Evolutionary conservation across 2,797 vertebrate species (phyloP), one percentile per base, ranked within the genome.

Genomic region (Microctenopoma stevenorrisi): DNA sequence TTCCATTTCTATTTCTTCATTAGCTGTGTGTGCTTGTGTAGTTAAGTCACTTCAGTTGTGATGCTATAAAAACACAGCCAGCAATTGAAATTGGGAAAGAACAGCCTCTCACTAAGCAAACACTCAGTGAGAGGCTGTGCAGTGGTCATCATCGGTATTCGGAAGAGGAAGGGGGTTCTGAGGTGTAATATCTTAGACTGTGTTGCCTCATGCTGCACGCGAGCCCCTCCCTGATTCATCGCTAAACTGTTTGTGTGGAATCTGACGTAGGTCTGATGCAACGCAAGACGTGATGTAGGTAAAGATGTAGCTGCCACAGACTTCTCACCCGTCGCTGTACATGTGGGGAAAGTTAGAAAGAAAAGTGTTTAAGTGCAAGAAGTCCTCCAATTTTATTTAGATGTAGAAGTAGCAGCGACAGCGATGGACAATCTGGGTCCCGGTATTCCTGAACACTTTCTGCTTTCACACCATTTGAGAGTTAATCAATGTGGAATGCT

Each of bases 401-500:
- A 57, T 63, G 22, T 53, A 72, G 42, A 42, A 44, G 4, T n/a
- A 33, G 54, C 28, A 37, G 50, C 77, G 68, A 70, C 33, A 25
- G 65, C 62, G 62, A 79, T 44, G 67, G 76, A 67, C 74, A 66
- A 64, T 42, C n/a, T 37, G 67, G 14, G 44, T 37, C 76, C 37
- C 61, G 18, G 2, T 60, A 48, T 72, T 76, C 74, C 42, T 40
- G 67, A 60, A 46, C 64, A 56, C 61, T 35, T 58, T 64, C 53
- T 68, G 56, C 69, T 67, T 79, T 83, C 64, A 16, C 70, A 71
- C 82, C 72, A 71, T 86, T 73, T 75, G 76, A 86, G 83, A 78
- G 55, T 72, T 79, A 86, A 86, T 88, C 85, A 73, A 61, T 79
- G 82, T 35, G 59, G 75, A 86, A 73, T 37, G 64, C 79, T 46